Conservation (phyloP, 1,140 invertebrate genomes). For the Halictus rubicundus region DNA sequence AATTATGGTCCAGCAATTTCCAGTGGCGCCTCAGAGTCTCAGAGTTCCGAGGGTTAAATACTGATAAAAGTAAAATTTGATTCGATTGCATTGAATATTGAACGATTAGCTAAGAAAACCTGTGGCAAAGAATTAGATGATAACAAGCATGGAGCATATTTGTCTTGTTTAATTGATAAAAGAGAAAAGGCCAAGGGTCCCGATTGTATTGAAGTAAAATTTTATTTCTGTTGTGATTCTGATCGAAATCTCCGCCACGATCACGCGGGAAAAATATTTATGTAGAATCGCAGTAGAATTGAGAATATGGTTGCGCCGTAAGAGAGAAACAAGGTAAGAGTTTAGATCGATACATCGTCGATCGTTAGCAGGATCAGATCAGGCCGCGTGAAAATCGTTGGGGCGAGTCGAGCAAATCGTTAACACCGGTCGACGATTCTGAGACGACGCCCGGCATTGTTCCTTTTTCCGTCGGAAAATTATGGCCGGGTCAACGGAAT, state of each 20-base stretch:
- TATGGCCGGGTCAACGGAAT: conserved; percentile 46
- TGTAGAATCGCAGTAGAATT: too few relatives aligned
- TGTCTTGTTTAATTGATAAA: conserved; percentile 91
- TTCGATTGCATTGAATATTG: too few relatives aligned
- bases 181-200: conserved; percentile 85
- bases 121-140: conserved; percentile 86
- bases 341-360: too few relatives aligned
- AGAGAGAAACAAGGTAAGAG: too few relatives aligned
- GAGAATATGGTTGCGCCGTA: too few relatives aligned
- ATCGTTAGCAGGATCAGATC: background rate
- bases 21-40: too few relatives aligned
- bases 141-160: conserved; percentile 81
- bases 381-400: conserved; percentile 1
- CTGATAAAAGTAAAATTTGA: too few relatives aligned
- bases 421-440: conserved; percentile 35
- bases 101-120: conserved; percentile 84
- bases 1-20: too few relatives aligned
- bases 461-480: conserved; percentile 40
- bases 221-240: too few relatives aligned
- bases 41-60: too few relatives aligned
- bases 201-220: conserved; percentile 85
- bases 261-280: too few relatives aligned
- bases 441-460: conserved; percentile 28
- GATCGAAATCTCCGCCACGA: too few relatives aligned
- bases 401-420: background rate